These are phyloP conservation scores for Adineta ricciae DNA, from an alignment of 2,888 invertebrate species.

Conservation along the genomic window DNA sequence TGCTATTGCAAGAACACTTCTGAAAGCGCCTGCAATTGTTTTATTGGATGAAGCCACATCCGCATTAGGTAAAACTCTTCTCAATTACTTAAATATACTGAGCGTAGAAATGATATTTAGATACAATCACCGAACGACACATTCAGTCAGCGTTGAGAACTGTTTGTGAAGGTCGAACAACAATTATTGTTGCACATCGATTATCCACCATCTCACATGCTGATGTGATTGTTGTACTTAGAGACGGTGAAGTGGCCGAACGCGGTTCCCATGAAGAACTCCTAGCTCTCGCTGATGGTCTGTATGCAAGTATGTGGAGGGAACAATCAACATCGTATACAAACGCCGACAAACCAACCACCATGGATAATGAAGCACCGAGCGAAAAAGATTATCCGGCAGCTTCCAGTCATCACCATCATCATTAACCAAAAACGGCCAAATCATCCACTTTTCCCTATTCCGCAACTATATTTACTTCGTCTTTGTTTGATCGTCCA, in stretches of 20 bases:
- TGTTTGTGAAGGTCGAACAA: conserved; percentile 69
- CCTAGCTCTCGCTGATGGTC: conserved; percentile 59
- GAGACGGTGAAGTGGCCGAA: conserved; percentile 80
- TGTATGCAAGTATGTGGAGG: conserved; percentile 85
- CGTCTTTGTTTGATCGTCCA: neutral
- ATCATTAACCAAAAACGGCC: neutral
- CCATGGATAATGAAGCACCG: neutral
- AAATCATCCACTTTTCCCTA: neutral
- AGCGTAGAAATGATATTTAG: conserved; percentile 61
- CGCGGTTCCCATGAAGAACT: conserved; percentile 71
- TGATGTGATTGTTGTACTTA: conserved; percentile 80
- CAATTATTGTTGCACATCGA: conserved; percentile 80
- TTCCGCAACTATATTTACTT: neutral
- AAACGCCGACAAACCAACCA: neutral
- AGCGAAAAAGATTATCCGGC: neutral
- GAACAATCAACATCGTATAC: conserved; percentile 56
- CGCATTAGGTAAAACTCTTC: conserved; percentile 56
- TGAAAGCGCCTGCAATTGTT: conserved; percentile 80
- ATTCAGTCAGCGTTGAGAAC: conserved; percentile 58
- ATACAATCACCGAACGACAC: conserved; percentile 87
- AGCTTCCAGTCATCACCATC: neutral
- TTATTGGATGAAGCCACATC: conserved; percentile 75
- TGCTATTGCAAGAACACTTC: conserved; percentile 83
- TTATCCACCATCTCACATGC: conserved; percentile 86
- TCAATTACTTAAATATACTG: no score